Evolutionary conservation across 2,113 vertebrate species (phyloP).

Genomic region (Colius striatus): DNA sequence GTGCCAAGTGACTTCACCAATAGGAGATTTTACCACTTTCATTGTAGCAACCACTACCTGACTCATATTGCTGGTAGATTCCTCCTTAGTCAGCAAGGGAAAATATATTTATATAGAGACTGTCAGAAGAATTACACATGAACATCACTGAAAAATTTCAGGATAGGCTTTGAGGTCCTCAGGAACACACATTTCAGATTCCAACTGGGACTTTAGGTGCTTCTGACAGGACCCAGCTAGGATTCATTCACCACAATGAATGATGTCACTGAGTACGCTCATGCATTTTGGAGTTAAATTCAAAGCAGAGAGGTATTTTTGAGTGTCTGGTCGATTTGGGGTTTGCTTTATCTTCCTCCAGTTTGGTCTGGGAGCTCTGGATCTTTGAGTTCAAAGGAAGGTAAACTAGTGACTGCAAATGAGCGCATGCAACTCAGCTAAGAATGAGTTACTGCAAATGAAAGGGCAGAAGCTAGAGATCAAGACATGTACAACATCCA

Average conservation of each 20-base stretch:
- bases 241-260: neutral
- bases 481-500: constrained; percentile 27
- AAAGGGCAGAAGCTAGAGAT: constrained; percentile 56
- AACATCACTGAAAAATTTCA: neutral
- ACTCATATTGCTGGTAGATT: neutral
- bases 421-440: neutral
- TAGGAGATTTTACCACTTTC: neutral
- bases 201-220: neutral
- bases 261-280: neutral
- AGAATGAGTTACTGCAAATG: constrained; percentile 53
- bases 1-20: neutral
- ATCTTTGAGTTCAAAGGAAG: neutral
- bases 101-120: neutral
- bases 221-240: neutral
- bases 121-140: neutral
- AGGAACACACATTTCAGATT: neutral
- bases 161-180: neutral
- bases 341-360: neutral
- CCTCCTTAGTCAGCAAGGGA: neutral
- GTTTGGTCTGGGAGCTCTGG: neutral
- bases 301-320: neutral
- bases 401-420: neutral
- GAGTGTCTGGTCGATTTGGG: neutral
- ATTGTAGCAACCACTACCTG: neutral
- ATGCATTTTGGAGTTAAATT: neutral